phyloP scores from a whole-genome alignment of 2,113 vertebrate species.

The Pica pica region DNA sequence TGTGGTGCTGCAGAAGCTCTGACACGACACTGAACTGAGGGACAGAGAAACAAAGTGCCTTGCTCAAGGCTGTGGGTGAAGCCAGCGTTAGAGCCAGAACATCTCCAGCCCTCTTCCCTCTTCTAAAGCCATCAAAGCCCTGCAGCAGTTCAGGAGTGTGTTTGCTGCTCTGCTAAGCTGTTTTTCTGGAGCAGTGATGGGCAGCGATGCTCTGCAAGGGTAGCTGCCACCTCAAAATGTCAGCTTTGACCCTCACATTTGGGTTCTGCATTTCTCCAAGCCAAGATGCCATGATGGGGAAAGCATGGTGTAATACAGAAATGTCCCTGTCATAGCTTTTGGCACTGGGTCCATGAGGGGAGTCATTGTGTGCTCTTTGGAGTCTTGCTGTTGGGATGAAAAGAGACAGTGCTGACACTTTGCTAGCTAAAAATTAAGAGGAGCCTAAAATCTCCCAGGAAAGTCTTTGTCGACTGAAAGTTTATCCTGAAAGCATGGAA shows the following conservation, averaged over 20 bases:
- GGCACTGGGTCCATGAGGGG: not conserved
- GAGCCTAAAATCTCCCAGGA: not conserved
- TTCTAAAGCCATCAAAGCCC: not conserved
- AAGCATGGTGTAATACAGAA: not conserved
- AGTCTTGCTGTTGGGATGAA: not conserved
- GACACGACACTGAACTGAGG: fast-evolving
- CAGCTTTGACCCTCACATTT: not conserved
- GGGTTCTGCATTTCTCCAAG: not conserved
- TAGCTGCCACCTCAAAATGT: not conserved
- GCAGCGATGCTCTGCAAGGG: not conserved
- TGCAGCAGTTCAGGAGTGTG: not conserved
- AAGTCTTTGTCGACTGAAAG: not conserved
- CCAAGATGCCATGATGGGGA: not conserved
- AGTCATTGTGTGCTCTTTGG: not conserved
- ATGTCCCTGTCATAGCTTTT: fast-evolving
- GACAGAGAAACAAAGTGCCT: not conserved
- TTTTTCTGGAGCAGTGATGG: not conserved
- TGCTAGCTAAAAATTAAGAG: not conserved
- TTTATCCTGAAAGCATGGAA: not conserved
- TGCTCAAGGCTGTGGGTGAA: not conserved
- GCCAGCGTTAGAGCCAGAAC: not conserved
- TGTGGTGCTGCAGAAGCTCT: fast-evolving
- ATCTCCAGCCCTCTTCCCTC: not conserved
- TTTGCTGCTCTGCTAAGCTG: not conserved
- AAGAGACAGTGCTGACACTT: not conserved